Evolutionary conservation across 2,888 invertebrate species (phyloP).

Genomic region (Drosophila setosimentum): DNA sequence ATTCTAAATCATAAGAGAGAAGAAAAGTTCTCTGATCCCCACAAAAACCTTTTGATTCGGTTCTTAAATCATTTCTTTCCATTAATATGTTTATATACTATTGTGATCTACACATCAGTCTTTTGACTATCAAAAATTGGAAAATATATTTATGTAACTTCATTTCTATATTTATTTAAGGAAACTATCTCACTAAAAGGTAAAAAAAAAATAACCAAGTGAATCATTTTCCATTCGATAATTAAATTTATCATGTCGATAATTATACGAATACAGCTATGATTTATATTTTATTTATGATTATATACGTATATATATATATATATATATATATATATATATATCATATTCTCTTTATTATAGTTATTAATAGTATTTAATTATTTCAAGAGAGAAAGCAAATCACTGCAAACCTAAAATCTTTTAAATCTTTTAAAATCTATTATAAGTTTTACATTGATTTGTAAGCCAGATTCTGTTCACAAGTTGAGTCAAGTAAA

Average conservation of each 20-base stretch:
- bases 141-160: background rate
- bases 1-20: background rate
- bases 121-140: background rate
- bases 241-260: too few species aligned
- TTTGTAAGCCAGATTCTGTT: background rate
- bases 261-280: background rate
- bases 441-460: background rate
- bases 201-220: too few species aligned
- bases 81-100: background rate
- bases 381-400: background rate
- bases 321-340: too few species aligned
- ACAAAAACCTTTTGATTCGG: too few species aligned
- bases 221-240: too few species aligned
- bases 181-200: background rate
- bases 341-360: background rate
- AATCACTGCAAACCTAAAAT: background rate
- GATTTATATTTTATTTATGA: too few species aligned
- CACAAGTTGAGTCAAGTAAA: background rate
- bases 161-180: background rate
- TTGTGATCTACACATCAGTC: background rate
- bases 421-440: background rate
- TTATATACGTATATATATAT: too few species aligned
- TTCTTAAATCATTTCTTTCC: rapidly evolving
- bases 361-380: background rate
- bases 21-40: background rate